Conservation (phyloP, 2,113 vertebrate species). For the Dasyprocta punctata region DNA sequence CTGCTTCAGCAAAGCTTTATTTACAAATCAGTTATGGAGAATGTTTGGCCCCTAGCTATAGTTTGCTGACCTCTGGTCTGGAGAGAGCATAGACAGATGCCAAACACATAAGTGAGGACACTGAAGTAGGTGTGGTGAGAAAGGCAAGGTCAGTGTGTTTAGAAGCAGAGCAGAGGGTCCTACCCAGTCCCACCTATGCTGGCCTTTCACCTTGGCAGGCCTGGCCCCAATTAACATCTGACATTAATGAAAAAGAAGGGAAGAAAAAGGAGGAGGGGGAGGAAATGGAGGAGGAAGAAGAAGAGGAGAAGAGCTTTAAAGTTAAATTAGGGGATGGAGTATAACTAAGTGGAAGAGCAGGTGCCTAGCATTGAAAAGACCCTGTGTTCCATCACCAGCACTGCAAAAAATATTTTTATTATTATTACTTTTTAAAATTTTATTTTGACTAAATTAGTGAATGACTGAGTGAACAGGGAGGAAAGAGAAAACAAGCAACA, state of each 20-base stretch:
- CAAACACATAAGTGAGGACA: background rate
- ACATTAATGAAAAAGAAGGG: no score
- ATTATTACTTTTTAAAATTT: no score
- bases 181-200: background rate
- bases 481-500: background rate
- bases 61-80: background rate
- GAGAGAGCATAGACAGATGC: background rate
- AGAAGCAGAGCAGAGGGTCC: background rate
- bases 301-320: background rate
- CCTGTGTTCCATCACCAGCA: background rate
- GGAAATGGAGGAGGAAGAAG: no score
- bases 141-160: fast-evolving
- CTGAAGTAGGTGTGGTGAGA: fast-evolving
- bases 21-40: background rate
- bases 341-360: background rate
- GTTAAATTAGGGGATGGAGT: background rate
- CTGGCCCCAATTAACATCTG: background rate
- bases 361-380: background rate
- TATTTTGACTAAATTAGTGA: background rate
- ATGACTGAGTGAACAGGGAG: background rate
- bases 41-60: background rate
- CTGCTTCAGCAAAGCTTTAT: background rate
- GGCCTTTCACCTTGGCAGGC: fast-evolving
- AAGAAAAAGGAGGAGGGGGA: background rate
- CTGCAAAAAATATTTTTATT: background rate